phyloP scores from a whole-genome alignment of 2,888 invertebrate species.

The Apantesis nais region DNA sequence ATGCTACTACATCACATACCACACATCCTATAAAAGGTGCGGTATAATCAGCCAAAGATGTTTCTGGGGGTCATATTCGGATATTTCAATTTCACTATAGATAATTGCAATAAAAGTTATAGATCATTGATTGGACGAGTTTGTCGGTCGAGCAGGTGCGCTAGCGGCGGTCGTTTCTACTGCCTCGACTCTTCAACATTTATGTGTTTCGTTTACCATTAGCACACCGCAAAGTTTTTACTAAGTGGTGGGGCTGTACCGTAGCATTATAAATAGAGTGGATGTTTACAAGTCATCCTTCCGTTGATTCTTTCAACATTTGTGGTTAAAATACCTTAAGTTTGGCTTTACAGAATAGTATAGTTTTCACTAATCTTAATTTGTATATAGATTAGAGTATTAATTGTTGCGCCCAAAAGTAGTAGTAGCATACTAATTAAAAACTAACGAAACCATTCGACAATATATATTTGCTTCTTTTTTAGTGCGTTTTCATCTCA shows the following conservation, averaged over 20 bases:
- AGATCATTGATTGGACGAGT: slow-evolving; percentile 47
- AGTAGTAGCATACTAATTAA: not conserved
- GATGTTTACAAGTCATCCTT: slow-evolving; percentile 4
- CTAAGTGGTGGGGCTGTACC: not conserved
- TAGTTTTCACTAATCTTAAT: not conserved
- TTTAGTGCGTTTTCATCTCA: not conserved
- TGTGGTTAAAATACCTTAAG: not conserved
- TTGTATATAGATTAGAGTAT: not conserved
- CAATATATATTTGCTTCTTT: not conserved
- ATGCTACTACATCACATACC: not conserved
- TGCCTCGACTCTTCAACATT: slow-evolving; percentile 50
- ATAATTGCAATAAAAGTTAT: slow-evolving; percentile 52
- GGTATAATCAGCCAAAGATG: slow-evolving; percentile 12
- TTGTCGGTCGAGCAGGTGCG: slow-evolving; percentile 54
- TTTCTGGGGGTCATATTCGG: slow-evolving; percentile 28
- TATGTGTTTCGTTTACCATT: slow-evolving; percentile 17
- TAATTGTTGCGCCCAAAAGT: not conserved
- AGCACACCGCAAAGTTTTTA: slow-evolving; percentile 8
- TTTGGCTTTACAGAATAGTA: not conserved
- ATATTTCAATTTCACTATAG: slow-evolving; percentile 55
- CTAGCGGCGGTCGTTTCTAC: slow-evolving; percentile 45
- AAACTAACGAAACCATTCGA: not conserved
- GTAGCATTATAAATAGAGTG: not conserved
- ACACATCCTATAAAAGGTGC: too few relatives aligned
- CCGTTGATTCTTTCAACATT: slow-evolving; percentile 5